These are phyloP conservation scores for Miichthys miiuy DNA, from an alignment of 2,797 vertebrate species.

Conservation along the genomic window DNA sequence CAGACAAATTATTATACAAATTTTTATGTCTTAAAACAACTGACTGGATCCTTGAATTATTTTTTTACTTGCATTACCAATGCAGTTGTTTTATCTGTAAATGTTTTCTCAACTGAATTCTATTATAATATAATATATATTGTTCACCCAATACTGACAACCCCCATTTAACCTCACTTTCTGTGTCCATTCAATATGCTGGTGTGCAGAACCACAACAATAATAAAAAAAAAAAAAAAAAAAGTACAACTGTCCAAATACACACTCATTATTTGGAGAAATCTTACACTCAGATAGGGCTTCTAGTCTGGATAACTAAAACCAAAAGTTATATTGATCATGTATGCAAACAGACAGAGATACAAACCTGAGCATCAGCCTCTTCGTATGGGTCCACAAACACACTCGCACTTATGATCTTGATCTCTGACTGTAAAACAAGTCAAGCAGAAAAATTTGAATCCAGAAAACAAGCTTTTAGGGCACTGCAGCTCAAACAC, in stretches of 20 bases:
- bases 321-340: not conserved
- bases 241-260: not conserved
- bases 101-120: not conserved
- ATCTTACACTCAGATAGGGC: not conserved
- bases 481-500: not conserved
- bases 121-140: not conserved
- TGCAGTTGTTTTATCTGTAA: not conserved
- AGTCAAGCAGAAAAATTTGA: not conserved
- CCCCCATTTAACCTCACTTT: not conserved
- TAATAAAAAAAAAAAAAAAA: not conserved
- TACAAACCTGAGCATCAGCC: constrained; percentile 92
- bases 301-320: not conserved
- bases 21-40: too few relatives aligned
- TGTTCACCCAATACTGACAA: not conserved
- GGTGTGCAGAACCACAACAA: not conserved
- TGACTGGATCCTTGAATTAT: too few relatives aligned
- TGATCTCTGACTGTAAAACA: constrained; percentile 90
- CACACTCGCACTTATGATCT: constrained; percentile 88
- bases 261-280: not conserved
- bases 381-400: constrained; percentile 98
- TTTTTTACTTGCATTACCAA: not conserved
- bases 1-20: too few relatives aligned
- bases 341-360: constrained; percentile 15
- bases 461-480: not conserved
- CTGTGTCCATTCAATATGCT: not conserved